Conservation (phyloP, 2,797 vertebrate species). For the Microhierax caerulescens region DNA sequence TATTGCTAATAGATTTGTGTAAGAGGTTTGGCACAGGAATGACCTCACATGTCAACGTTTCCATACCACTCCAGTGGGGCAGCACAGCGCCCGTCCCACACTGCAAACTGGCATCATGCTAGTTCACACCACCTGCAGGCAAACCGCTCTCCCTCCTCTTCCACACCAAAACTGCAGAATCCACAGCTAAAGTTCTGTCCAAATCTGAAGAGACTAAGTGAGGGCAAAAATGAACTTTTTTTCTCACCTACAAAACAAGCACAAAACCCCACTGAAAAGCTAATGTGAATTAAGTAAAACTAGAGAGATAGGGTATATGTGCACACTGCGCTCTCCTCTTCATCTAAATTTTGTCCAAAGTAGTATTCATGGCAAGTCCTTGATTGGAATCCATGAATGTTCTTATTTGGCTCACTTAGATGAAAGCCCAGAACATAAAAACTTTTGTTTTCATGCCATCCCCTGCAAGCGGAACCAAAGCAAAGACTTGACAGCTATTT, state of each 20-base stretch:
- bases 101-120: rapidly evolving
- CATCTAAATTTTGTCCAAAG: background rate
- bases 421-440: slow-evolving; percentile 38
- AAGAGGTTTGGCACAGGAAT: background rate
- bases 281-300: background rate
- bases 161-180: background rate
- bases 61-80: rapidly evolving
- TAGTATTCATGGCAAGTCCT: background rate
- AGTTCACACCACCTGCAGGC: rapidly evolving
- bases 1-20: background rate
- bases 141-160: background rate
- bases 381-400: background rate
- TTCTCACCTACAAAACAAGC: background rate
- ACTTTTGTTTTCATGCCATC: slow-evolving; percentile 49
- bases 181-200: background rate
- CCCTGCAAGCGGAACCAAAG: background rate
- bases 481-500: slow-evolving; percentile 19
- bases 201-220: background rate
- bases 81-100: background rate
- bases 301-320: background rate
- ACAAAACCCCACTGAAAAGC: background rate
- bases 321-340: background rate
- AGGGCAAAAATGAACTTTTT: background rate
- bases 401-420: background rate
- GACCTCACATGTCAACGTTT: background rate